These are phyloP conservation scores for Dasysyrphus albostriatus DNA, from an alignment of 2,888 invertebrate species.

Conservation along the genomic window DNA sequence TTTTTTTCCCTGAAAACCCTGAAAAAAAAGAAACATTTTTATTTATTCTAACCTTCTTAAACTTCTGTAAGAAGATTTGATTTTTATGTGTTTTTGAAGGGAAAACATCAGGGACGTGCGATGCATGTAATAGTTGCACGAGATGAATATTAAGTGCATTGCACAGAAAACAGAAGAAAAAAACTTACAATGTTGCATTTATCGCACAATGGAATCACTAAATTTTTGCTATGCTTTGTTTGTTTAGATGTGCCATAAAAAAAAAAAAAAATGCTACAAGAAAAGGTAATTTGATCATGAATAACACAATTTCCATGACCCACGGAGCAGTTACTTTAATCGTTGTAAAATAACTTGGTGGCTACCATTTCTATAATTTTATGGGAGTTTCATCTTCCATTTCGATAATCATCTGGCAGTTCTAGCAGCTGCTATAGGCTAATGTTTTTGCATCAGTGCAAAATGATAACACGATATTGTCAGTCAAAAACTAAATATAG, in stretches of 20 bases:
- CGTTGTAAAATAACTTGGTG: constrained; percentile 19
- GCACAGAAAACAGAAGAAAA: background rate
- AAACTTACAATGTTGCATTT: constrained; percentile 18
- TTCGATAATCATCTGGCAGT: constrained; percentile 51
- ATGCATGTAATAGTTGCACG: constrained; percentile 51
- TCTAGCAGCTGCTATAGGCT: background rate
- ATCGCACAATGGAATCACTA: constrained; percentile 48
- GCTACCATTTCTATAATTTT: constrained; percentile 20
- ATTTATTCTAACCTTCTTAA: background rate
- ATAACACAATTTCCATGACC: constrained; percentile 73
- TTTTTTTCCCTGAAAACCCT: background rate
- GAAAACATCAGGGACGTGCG: constrained; percentile 38
- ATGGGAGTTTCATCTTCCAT: constrained; percentile 55
- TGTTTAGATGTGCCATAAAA: background rate
- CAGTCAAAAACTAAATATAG: constrained; percentile 31
- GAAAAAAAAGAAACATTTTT: no score
- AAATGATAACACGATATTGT: constrained; percentile 65
- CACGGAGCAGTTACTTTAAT: constrained; percentile 34
- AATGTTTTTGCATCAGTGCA: background rate
- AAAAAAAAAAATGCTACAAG: constrained; percentile 10
- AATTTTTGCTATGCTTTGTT: background rate
- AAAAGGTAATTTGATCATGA: constrained; percentile 49
- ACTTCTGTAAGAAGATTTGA: constrained; percentile 43
- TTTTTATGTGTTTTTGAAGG: constrained; percentile 54
- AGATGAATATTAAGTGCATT: constrained; percentile 56